Evolutionary conservation across 2,113 vertebrate species (phyloP).

Genomic region (Pangasianodon gigas): DNA sequence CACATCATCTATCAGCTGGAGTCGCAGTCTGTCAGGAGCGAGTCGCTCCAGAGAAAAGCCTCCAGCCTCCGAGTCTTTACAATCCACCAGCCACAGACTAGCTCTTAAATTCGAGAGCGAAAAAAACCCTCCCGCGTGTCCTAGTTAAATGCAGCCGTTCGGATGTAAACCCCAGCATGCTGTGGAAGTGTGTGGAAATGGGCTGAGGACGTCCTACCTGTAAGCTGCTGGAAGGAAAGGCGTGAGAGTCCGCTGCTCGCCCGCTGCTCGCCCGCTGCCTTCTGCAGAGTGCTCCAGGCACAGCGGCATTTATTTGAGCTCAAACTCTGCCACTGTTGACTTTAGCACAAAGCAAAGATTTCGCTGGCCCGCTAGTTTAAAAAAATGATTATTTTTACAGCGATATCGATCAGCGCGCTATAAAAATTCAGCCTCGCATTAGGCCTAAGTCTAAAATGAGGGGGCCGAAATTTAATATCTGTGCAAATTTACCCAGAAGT

Average conservation of each 20-base stretch:
- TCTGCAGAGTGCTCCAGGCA: conserved; percentile 82
- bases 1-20: conserved; percentile 29
- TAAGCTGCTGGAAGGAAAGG: conserved; percentile 58
- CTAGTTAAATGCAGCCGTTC: not conserved
- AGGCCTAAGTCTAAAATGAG: conserved; percentile 88
- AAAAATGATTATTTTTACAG: conserved; percentile 98
- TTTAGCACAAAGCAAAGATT: conserved; percentile 99
- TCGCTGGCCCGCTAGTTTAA: conserved; percentile 94
- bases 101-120: not conserved
- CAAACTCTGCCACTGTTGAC: conserved; percentile 95
- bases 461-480: conserved; percentile 89
- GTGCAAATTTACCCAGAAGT: conserved; percentile 93
- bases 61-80: not conserved
- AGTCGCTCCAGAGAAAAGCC: not conserved
- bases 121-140: not conserved
- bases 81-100: not conserved
- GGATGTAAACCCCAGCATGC: not conserved
- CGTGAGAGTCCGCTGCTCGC: conserved; percentile 55
- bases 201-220: conserved; percentile 79
- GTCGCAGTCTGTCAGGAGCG: not conserved
- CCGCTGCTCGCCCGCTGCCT: conserved; percentile 68
- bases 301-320: conserved; percentile 96
- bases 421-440: conserved; percentile 95
- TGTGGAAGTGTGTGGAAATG: not conserved
- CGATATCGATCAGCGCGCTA: conserved; percentile 99